Conservation (phyloP, 2,888 invertebrate genomes). For the Ametastegia equiseti region DNA sequence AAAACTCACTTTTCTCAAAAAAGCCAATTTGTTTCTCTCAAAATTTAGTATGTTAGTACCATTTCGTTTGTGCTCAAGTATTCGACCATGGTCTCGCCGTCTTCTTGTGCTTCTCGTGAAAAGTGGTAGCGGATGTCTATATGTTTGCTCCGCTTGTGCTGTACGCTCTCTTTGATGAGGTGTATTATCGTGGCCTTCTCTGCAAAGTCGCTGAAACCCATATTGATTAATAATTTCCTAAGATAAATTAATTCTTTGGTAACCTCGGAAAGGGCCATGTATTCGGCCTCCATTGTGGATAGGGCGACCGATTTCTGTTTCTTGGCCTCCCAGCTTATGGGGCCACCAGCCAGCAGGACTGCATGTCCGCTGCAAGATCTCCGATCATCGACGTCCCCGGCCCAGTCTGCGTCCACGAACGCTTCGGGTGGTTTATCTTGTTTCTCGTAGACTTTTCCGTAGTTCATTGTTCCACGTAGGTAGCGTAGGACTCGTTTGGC, state of each 20-base stretch:
- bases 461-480: background rate
- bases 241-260: constrained; percentile 23
- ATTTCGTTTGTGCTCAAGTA: too few relatives aligned
- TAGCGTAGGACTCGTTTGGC: constrained; percentile 37
- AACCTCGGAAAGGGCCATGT: constrained; percentile 39
- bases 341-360: constrained; percentile 12
- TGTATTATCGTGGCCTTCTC: background rate
- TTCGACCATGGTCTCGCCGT: too few relatives aligned
- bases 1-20: too few relatives aligned
- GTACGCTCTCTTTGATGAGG: background rate
- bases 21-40: too few relatives aligned
- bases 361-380: constrained; percentile 12
- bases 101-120: background rate
- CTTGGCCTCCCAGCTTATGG: constrained; percentile 19
- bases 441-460: constrained; percentile 31
- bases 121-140: background rate
- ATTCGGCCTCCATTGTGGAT: constrained; percentile 46
- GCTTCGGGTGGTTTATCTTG: constrained; percentile 13
- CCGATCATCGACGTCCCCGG: background rate
- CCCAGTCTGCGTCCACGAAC: constrained; percentile 42
- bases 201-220: background rate
- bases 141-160: background rate
- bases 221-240: constrained; percentile 2
- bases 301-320: constrained; percentile 39
- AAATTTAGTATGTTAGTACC: too few relatives aligned